These are phyloP conservation scores for Oligia latruncula DNA, from an alignment of 2,888 invertebrate species.

Conservation along the genomic window DNA sequence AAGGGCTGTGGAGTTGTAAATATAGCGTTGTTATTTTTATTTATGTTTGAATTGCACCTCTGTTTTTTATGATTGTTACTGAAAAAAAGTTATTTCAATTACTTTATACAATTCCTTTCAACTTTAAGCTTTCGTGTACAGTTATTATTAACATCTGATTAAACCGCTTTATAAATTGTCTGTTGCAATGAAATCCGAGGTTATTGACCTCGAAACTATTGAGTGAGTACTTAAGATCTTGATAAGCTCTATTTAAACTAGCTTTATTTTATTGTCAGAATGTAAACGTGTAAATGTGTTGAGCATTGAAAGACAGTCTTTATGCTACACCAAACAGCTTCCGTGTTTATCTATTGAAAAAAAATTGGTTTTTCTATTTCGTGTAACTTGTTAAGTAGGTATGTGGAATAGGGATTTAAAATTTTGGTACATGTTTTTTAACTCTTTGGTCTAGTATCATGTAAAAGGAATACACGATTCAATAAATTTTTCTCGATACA, in stretches of 20 bases:
- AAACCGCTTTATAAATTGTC: conserved; percentile 6
- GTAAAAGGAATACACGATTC: too few relatives aligned
- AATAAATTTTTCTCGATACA: too few relatives aligned
- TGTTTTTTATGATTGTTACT: conserved; percentile 5
- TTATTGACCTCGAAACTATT: conserved; percentile 35
- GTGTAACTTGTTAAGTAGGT: too few relatives aligned
- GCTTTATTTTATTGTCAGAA: conserved; percentile 24
- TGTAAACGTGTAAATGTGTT: conserved; percentile 27
- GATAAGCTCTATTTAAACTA: conserved; percentile 29
- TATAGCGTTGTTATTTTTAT: conserved; percentile 4
- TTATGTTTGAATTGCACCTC: conserved; percentile 3
- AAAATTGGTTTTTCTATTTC: too few relatives aligned
- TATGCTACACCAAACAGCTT: too few relatives aligned
- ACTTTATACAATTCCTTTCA: conserved; percentile 19
- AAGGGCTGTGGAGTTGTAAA: conserved; percentile 14
- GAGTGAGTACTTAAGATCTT: conserved; percentile 35
- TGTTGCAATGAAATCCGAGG: conserved; percentile 28
- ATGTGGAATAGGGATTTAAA: too few relatives aligned
- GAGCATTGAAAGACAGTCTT: neutral
- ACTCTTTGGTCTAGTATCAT: too few relatives aligned
- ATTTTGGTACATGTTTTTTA: too few relatives aligned
- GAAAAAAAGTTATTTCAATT: conserved; percentile 3
- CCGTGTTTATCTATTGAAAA: too few relatives aligned
- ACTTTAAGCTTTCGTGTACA: neutral
- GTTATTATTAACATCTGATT: conserved; percentile 10